Evolutionary conservation across 2,113 vertebrate genomes (phyloP).

Genomic region (Saccopteryx leptura): DNA sequence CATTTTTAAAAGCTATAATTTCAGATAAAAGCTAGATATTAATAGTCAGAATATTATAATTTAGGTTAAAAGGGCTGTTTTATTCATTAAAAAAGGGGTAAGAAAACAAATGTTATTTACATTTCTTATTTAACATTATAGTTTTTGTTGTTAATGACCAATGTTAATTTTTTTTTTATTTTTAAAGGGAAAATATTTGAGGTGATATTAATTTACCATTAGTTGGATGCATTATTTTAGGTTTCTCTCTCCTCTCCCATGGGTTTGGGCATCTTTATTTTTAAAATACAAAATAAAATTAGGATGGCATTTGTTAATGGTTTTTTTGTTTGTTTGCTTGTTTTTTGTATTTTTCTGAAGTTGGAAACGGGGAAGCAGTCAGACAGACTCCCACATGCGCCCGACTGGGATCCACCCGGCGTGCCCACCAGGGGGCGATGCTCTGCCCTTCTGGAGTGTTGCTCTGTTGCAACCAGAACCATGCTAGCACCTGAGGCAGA

Average conservation of each 20-base stretch:
- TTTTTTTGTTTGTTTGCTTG: not conserved
- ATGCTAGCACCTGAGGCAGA: too few relatives aligned
- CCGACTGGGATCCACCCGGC: too few relatives aligned
- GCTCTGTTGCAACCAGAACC: too few relatives aligned
- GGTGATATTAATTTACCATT: not conserved
- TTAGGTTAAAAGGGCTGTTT: not conserved
- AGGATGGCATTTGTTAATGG: not conserved
- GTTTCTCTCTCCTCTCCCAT: not conserved
- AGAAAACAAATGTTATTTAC: not conserved
- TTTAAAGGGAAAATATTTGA: not conserved
- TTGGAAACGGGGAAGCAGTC: too few relatives aligned
- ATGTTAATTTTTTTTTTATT: conserved; percentile 20
- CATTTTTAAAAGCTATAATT: not conserved
- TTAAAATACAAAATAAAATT: conserved; percentile 38
- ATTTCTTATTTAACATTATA: not conserved
- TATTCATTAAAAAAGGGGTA: not conserved
- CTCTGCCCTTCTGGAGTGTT: too few relatives aligned
- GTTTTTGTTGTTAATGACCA: not conserved
- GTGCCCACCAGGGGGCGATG: too few relatives aligned
- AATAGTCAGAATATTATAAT: not conserved
- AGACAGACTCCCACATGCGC: too few relatives aligned
- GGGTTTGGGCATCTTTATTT: not conserved
- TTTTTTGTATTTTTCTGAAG: too few relatives aligned
- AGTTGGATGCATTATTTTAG: not conserved
- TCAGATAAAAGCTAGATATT: not conserved